Percentiles rank a stretch among this genome's conserved stretches.
These are phyloP conservation scores for Microtus oregoni DNA, from an alignment of 2,113 vertebrate genomes.

Conservation along the genomic window DNA sequence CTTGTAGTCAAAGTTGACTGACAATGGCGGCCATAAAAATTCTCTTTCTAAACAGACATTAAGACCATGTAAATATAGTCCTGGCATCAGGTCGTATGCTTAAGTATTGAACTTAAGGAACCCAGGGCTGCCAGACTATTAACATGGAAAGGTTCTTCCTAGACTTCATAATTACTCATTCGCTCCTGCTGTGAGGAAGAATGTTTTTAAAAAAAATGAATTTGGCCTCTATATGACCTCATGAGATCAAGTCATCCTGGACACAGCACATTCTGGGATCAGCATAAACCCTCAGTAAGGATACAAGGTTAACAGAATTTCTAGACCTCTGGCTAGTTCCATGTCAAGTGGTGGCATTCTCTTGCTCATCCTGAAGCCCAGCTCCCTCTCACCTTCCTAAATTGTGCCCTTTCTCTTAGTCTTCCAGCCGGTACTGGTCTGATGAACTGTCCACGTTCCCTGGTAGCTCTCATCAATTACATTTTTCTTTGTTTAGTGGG, in stretches of 20 bases:
- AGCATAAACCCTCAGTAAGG: not conserved
- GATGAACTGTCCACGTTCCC: not conserved
- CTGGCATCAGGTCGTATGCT: slow-evolving; percentile 49
- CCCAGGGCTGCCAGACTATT: not conserved
- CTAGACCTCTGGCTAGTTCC: slow-evolving; percentile 3
- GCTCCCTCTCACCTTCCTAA: not conserved
- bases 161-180: slow-evolving; percentile 13
- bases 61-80: slow-evolving; percentile 54
- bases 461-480: not conserved
- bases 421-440: not conserved
- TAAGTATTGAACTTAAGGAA: slow-evolving; percentile 61
- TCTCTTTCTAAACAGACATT: slow-evolving; percentile 68
- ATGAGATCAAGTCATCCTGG: slow-evolving; percentile 17
- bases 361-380: not conserved
- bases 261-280: not conserved
- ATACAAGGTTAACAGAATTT: not conserved
- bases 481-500: not conserved
- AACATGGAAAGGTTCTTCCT: not conserved
- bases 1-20: slow-evolving; percentile 67
- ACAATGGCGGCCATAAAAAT: slow-evolving; percentile 63
- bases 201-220: not conserved
- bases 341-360: not conserved
- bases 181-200: not conserved
- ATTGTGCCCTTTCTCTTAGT: not conserved
- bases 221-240: slow-evolving; percentile 36